Conservation (phyloP, 2,797 vertebrate species). For the Cirrhinus molitorella region DNA sequence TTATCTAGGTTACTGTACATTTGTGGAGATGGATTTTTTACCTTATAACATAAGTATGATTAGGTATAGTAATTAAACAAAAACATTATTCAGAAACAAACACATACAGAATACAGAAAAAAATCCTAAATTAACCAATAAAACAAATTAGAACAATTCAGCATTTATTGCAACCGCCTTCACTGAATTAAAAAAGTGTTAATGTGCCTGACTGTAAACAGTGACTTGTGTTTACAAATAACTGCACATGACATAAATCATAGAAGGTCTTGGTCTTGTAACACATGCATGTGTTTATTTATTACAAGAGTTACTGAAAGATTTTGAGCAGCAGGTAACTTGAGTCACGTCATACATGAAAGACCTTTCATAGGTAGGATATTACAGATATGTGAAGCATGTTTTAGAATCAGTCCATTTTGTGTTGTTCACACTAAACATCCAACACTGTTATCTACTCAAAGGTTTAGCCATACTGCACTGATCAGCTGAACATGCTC, state of each 20-base stretch:
- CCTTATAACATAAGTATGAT: not conserved
- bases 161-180: not conserved
- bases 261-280: not conserved
- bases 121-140: not conserved
- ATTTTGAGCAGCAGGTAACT: not conserved
- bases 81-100: not conserved
- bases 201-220: not conserved
- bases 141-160: not conserved
- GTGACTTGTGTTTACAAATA: constrained; percentile 4
- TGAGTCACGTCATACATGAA: not conserved
- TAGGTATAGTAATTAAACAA: not conserved
- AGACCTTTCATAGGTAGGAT: not conserved
- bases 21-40: not conserved
- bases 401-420: not conserved
- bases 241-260: not conserved
- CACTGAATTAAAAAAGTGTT: not conserved
- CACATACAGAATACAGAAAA: not conserved
- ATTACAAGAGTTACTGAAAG: not conserved
- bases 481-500: constrained; percentile 33
- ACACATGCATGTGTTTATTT: constrained; percentile 12
- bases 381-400: not conserved
- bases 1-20: not conserved
- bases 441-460: constrained; percentile 32
- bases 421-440: constrained; percentile 12
- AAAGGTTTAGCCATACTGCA: constrained; percentile 38